Conservation (phyloP, 2,888 invertebrate genomes). For the Philonicus albiceps region DNA sequence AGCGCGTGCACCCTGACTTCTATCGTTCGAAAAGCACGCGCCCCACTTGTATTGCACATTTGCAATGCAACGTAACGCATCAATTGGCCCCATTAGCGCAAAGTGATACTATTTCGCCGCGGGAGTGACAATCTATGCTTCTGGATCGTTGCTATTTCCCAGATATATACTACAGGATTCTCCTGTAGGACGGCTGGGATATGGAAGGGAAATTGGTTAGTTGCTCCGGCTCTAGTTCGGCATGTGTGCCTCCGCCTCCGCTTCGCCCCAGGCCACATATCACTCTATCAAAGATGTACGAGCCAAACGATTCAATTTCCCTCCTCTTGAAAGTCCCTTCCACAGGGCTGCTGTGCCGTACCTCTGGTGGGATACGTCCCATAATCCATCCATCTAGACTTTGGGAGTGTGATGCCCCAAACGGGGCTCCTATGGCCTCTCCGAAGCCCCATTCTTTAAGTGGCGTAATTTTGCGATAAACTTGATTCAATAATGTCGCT, state of each 20-base stretch:
- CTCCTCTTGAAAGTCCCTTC: background rate
- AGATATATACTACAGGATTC: background rate
- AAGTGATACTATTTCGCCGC: background rate
- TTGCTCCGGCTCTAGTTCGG: background rate
- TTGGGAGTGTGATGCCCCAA: background rate
- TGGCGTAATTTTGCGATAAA: conserved; percentile 64
- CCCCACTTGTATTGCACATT: background rate
- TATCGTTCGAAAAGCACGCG: background rate
- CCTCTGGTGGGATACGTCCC: background rate
- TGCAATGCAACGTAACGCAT: background rate
- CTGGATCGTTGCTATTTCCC: background rate
- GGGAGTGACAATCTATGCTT: background rate
- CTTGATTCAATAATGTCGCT: conserved; percentile 61
- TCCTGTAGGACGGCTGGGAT: background rate
- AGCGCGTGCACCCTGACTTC: background rate
- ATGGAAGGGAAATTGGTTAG: background rate
- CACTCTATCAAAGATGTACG: conserved; percentile 19
- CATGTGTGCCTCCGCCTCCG: background rate
- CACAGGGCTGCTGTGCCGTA: background rate
- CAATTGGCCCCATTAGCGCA: conserved; percentile 23
- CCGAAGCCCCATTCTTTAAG: conserved; percentile 52
- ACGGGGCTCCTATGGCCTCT: conserved; percentile 22
- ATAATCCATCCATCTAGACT: background rate
- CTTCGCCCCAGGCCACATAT: background rate
- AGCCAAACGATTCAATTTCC: background rate